These are phyloP conservation scores for Conistra vaccinii DNA, from an alignment of 2,888 invertebrate genomes.

Conservation along the genomic window DNA sequence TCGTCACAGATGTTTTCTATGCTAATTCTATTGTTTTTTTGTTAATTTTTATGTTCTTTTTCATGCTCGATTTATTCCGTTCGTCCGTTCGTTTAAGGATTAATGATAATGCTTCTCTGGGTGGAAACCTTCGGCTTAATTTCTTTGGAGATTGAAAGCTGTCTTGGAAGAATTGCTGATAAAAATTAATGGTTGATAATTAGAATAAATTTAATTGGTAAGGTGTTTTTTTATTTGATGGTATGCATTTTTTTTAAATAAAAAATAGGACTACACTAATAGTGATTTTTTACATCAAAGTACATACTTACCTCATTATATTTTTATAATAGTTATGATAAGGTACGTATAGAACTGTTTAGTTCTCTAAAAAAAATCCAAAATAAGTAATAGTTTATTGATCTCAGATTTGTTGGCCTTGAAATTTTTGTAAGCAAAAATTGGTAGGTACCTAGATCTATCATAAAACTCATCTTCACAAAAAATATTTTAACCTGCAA, in stretches of 20 bases:
- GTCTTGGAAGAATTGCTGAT: conserved; percentile 55
- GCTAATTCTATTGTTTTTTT: conserved; percentile 91
- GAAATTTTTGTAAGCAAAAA: neutral
- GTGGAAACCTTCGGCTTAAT: conserved; percentile 72
- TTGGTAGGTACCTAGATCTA: too few species aligned
- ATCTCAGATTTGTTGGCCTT: neutral
- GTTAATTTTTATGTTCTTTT: conserved; percentile 89
- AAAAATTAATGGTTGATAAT: conserved; percentile 64
- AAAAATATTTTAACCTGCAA: conserved; percentile 9
- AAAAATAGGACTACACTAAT: neutral
- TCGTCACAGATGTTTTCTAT: conserved; percentile 90
- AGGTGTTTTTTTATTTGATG: neutral
- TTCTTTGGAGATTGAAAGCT: conserved; percentile 59
- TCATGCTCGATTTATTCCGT: conserved; percentile 88
- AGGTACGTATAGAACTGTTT: neutral
- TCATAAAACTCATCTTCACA: neutral
- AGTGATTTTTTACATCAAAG: neutral
- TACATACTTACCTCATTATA: neutral
- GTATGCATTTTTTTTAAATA: neutral
- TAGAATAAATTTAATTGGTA: conserved; percentile 49
- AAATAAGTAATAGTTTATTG: neutral
- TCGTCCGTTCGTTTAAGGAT: conserved; percentile 85
- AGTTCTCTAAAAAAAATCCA: neutral
- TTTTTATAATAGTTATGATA: neutral
- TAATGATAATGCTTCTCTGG: conserved; percentile 83